A percentile compares a stretch with the other conserved stretches of the same genome.
These are phyloP conservation scores for Chaetorhynchus papuensis DNA, from an alignment of 2,113 vertebrate genomes.

Conservation along the genomic window DNA sequence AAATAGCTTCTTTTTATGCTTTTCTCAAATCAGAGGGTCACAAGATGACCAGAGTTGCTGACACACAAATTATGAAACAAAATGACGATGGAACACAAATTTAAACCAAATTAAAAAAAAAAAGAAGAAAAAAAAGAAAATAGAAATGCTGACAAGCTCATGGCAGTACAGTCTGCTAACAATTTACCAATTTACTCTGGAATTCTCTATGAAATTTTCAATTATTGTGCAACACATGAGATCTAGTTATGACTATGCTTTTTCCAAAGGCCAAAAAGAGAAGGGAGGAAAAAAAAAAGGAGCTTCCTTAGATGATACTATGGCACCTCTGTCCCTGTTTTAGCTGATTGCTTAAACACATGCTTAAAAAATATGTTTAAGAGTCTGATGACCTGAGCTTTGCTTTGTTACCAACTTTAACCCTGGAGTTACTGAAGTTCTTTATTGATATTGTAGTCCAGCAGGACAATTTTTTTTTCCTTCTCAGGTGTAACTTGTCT, in stretches of 20 bases:
- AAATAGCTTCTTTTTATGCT: background rate
- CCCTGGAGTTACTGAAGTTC: background rate
- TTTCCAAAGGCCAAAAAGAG: background rate
- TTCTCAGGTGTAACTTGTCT: background rate
- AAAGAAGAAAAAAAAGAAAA: background rate
- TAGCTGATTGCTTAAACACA: background rate
- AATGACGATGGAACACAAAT: background rate
- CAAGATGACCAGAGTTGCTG: background rate
- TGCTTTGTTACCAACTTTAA: background rate
- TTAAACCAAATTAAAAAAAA: background rate
- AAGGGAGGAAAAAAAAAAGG: background rate
- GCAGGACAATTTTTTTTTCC: background rate
- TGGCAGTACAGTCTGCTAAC: background rate
- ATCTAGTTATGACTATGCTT: background rate
- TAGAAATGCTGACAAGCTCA: background rate
- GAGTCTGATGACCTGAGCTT: background rate
- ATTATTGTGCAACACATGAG: background rate
- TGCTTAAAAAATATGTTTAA: background rate
- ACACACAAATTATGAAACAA: background rate
- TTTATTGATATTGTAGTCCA: background rate
- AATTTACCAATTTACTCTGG: slow-evolving; percentile 29
- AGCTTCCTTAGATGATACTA: background rate
- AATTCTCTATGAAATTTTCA: slow-evolving; percentile 24
- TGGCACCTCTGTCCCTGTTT: background rate
- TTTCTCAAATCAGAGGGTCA: background rate